A percentile compares a stretch with the other conserved stretches of the same genome.
These are phyloP conservation scores for Lepidostoma basale DNA, from an alignment of 1,140 invertebrate genomes.

Conservation along the genomic window DNA sequence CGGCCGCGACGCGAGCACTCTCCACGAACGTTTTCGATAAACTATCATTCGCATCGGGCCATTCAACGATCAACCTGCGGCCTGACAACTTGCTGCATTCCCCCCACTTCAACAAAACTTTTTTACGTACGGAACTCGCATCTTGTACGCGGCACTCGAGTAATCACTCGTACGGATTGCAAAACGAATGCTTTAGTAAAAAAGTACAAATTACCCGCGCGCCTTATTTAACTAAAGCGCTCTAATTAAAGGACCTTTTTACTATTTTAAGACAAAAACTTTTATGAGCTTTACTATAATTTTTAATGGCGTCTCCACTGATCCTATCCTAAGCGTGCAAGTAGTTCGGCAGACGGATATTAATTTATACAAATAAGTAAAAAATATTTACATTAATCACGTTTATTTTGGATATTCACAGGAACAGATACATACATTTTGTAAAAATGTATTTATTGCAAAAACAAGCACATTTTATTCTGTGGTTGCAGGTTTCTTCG, in stretches of 20 bases:
- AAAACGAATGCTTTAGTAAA: neutral
- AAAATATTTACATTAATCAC: too few relatives aligned
- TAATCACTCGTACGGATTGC: neutral
- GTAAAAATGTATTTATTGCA: too few relatives aligned
- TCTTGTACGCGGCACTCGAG: neutral
- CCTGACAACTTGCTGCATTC: neutral
- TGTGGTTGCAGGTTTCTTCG: too few relatives aligned
- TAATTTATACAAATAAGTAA: too few relatives aligned
- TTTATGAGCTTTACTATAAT: neutral
- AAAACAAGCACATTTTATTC: too few relatives aligned
- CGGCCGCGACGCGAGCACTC: conserved; percentile 6
- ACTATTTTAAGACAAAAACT: neutral
- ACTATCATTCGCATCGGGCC: conserved; percentile 7
- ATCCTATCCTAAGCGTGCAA: too few relatives aligned
- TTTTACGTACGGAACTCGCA: conserved; percentile 9
- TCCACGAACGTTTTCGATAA: conserved; percentile 8
- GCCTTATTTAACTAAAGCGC: neutral
- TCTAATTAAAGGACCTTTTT: neutral
- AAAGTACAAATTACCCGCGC: neutral
- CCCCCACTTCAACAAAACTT: neutral
- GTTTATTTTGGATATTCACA: too few relatives aligned
- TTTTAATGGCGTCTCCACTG: neutral
- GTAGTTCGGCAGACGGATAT: too few relatives aligned
- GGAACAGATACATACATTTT: too few relatives aligned
- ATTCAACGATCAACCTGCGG: conserved; percentile 21